Evolutionary conservation across 2,797 vertebrate species (phyloP).

Genomic region (Chelmon rostratus): DNA sequence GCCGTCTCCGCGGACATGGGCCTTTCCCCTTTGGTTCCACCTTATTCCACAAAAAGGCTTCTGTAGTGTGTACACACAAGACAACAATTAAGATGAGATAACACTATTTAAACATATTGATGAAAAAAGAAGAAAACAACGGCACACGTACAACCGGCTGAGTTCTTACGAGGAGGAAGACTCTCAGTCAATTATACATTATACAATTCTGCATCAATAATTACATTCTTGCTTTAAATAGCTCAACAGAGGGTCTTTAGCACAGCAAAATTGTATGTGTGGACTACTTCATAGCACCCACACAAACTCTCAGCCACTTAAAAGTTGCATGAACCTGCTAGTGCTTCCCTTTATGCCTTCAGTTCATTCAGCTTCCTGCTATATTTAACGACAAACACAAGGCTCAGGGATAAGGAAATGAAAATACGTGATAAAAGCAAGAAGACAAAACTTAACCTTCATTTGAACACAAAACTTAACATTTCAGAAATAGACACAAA

Average conservation of each 20-base stretch:
- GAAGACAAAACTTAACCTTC: slow-evolving; percentile 33
- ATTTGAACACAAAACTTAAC: slow-evolving; percentile 31
- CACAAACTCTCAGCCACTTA: slow-evolving; percentile 19
- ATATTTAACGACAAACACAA: slow-evolving; percentile 44
- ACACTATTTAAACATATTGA: not conserved
- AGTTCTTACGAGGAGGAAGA: not conserved
- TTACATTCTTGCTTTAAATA: slow-evolving; percentile 5
- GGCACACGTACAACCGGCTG: not conserved
- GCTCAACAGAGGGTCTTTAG: not conserved
- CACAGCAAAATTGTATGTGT: slow-evolving; percentile 1
- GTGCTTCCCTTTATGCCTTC: slow-evolving; percentile 13
- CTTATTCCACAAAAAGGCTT: slow-evolving; percentile 91
- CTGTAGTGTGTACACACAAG: slow-evolving; percentile 60
- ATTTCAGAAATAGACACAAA: slow-evolving; percentile 59
- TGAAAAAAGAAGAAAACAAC: not conserved
- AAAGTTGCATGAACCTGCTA: slow-evolving; percentile 26
- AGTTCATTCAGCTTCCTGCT: slow-evolving; percentile 31
- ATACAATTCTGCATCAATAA: not conserved
- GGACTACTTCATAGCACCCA: not conserved
- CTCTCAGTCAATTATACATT: not conserved
- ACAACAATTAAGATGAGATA: not conserved
- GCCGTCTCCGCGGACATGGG: slow-evolving; percentile 94
- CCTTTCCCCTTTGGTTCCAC: slow-evolving; percentile 96
- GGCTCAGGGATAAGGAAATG: not conserved
- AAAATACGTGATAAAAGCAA: slow-evolving; percentile 5